Evolutionary conservation across 1,140 invertebrate genomes (phyloP).

Genomic region (Bombus vancouverensis): DNA sequence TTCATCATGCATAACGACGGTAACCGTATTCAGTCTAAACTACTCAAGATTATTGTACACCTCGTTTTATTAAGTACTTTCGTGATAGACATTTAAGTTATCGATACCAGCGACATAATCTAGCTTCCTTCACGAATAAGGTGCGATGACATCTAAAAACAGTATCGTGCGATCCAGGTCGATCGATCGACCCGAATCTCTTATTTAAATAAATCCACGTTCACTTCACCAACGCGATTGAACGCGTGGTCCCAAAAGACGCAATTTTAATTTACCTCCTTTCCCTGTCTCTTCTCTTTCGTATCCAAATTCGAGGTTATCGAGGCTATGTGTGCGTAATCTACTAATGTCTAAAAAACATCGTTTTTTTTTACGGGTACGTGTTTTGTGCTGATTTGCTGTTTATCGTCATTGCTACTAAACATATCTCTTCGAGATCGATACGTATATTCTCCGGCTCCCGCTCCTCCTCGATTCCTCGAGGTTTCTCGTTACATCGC

Average conservation of each 20-base stretch:
- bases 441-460: neutral
- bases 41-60: conserved; percentile 60
- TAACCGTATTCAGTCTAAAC: conserved; percentile 64
- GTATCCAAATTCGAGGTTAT: conserved; percentile 45
- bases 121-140: conserved; percentile 14
- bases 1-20: conserved; percentile 64
- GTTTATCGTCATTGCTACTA: conserved; percentile 52
- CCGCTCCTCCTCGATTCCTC: neutral
- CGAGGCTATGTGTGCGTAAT: conserved; percentile 60
- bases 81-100: conserved; percentile 63
- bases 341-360: conserved; percentile 44
- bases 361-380: conserved; percentile 36
- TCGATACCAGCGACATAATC: conserved; percentile 31
- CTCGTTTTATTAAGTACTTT: conserved; percentile 51
- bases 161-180: neutral
- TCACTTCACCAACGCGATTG: conserved; percentile 18
- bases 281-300: neutral
- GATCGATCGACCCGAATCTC: neutral
- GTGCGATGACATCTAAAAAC: conserved; percentile 17
- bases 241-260: conserved; percentile 19
- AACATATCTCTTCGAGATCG: conserved; percentile 29
- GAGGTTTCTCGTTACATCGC: neutral
- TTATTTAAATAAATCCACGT: conserved; percentile 20
- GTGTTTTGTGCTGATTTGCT: conserved; percentile 55
- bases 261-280: neutral